Conservation (phyloP, 2,113 vertebrate genomes). For the Talpa occidentalis region DNA sequence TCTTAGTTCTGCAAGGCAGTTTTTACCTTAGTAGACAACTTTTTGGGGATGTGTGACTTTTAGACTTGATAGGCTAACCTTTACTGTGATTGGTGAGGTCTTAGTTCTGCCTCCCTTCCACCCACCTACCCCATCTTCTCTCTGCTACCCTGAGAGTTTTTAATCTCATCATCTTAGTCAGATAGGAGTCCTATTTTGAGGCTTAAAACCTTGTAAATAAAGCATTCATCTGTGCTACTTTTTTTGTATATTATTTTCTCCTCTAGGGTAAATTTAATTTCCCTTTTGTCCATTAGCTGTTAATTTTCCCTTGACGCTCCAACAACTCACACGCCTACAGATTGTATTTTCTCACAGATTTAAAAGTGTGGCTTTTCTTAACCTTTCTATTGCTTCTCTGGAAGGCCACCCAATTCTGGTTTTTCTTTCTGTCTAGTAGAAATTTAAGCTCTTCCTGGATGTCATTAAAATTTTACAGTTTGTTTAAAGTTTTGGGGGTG, state of each 20-base stretch:
- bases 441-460: background rate
- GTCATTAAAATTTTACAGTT: background rate
- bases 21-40: background rate
- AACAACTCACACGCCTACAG: background rate
- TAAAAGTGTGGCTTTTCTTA: background rate
- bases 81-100: too few relatives aligned
- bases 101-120: background rate
- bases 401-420: too few relatives aligned
- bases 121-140: background rate
- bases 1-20: background rate
- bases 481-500: too few relatives aligned
- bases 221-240: background rate
- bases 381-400: too few relatives aligned
- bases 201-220: background rate
- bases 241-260: accelerated
- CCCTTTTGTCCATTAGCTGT: background rate
- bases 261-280: background rate
- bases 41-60: background rate
- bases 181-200: background rate
- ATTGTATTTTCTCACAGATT: background rate
- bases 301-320: background rate
- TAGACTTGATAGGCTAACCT: background rate
- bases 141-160: background rate
- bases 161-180: background rate
- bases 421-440: background rate